Conservation (phyloP, 2,888 invertebrate genomes). For the Dasypolia templi region DNA sequence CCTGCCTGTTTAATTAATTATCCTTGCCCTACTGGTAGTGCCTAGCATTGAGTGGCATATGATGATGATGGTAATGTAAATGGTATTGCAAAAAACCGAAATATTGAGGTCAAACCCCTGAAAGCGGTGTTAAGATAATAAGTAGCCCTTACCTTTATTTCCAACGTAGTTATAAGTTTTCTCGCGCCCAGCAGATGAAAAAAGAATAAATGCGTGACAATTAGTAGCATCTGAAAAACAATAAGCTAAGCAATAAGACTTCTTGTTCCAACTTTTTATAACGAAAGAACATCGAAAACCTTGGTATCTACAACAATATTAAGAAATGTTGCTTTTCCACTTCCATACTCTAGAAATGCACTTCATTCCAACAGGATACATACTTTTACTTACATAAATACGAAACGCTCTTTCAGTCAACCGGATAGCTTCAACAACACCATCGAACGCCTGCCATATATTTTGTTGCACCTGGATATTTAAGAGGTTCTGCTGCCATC, state of each 20-base stretch:
- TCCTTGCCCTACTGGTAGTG: too few species aligned
- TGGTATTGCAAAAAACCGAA: not conserved
- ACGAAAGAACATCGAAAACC: not conserved
- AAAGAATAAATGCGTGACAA: constrained; percentile 25
- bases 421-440: constrained; percentile 13
- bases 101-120: not conserved
- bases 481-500: constrained; percentile 7
- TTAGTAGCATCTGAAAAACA: constrained; percentile 27
- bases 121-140: not conserved
- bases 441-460: constrained; percentile 22
- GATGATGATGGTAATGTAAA: not conserved
- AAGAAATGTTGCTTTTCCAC: not conserved
- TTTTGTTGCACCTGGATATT: constrained; percentile 15
- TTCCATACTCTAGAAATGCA: not conserved
- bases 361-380: not conserved
- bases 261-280: not conserved
- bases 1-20: not conserved
- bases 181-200: constrained; percentile 13
- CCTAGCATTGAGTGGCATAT: not conserved
- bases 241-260: not conserved
- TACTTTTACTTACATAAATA: constrained; percentile 18
- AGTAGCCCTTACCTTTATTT: constrained; percentile 1
- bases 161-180: constrained; percentile 18
- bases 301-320: not conserved
- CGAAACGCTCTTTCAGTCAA: constrained; percentile 16